Evolutionary conservation across 2,113 vertebrate species (phyloP).

Genomic region (Perca flavescens): DNA sequence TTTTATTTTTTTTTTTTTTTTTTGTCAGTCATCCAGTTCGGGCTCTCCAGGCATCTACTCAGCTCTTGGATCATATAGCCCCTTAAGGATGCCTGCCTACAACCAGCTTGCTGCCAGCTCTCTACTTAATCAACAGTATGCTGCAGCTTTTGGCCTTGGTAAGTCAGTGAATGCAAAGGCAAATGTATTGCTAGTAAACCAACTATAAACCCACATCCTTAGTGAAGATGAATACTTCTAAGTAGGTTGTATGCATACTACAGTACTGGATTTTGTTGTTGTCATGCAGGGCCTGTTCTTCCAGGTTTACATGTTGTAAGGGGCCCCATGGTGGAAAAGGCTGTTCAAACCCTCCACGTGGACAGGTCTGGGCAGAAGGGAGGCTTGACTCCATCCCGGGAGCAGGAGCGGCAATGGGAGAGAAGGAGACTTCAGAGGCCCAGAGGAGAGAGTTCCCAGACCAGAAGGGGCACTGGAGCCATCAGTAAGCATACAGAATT

Average conservation of each 20-base stretch:
- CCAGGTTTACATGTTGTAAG: constrained; percentile 86
- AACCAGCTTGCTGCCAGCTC: constrained; percentile 92
- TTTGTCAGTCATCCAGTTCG: constrained; percentile 90
- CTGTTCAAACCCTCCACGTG: constrained; percentile 90
- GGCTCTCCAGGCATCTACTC: constrained; percentile 87
- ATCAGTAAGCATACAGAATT: constrained; percentile 61
- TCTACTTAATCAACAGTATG: constrained; percentile 92
- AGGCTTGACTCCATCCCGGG: constrained; percentile 47
- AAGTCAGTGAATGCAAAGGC: constrained; percentile 14
- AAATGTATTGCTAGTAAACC: not conserved
- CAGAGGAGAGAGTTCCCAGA: constrained; percentile 63
- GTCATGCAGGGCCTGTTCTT: constrained; percentile 79
- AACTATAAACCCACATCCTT: not conserved
- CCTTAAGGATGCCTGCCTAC: constrained; percentile 91
- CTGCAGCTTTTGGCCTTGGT: constrained; percentile 93
- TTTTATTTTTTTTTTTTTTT: constrained; percentile 37
- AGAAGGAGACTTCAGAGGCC: constrained; percentile 66
- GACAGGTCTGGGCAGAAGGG: constrained; percentile 83
- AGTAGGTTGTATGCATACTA: not conserved
- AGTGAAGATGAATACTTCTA: not conserved
- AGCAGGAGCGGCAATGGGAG: constrained; percentile 74
- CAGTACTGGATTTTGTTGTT: not conserved
- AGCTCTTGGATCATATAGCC: constrained; percentile 89
- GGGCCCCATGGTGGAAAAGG: constrained; percentile 96
- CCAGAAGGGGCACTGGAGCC: constrained; percentile 38